Evolutionary conservation across 2,113 vertebrate genomes (phyloP), one percentile per base, ranked within the genome.

Genomic region (Acanthochromis polyacanthus): DNA sequence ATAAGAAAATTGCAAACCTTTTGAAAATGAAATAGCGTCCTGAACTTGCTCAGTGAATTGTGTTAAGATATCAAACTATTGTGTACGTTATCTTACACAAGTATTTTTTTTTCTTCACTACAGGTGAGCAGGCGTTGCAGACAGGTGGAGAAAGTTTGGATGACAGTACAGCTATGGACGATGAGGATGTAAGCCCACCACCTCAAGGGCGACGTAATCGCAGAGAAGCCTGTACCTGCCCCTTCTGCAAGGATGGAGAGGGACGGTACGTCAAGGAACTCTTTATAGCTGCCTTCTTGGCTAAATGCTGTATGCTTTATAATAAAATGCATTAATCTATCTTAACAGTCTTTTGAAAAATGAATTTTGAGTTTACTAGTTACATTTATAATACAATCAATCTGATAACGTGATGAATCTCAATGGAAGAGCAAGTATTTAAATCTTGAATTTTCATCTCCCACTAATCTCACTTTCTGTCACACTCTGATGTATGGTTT

Each of bases 211-310:
- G 97, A 52, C 95, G 97, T 45, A 96, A 95, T 0, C 95, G 97
- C 19, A 86, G 98, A 71, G 98, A 98, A 88, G 97, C 98, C 1
- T 99, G 98, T 46, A 99, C 97, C 61, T 99, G 98, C 64, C 97
- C 97, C n/a, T 97, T 96, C 85, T 99, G 98, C 95, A 99, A 99
- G 81, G 97, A 99, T 28, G 96, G 96, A 43, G 97, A 99, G 85
- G 96, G 96, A 66, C 96, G 97, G 97, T 99, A 86, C 12, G 89
- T 80, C 4, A 20, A 40, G 22, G 1, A 28, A 16, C 5, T 4
- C n/a, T 51, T 45, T 50, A 58, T 22, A 5, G 15, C 43, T 25
- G 45, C n/a, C 5, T 22, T 50, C 0, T 56, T 46, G 3, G 0
- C n/a, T 17, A 36, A 74, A 23, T 69, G 0, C 43, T 15, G 4